Evolutionary conservation across 2,113 vertebrate species (phyloP), one percentile per base, ranked within the genome.

Genomic region (Pachyramphus minor): DNA sequence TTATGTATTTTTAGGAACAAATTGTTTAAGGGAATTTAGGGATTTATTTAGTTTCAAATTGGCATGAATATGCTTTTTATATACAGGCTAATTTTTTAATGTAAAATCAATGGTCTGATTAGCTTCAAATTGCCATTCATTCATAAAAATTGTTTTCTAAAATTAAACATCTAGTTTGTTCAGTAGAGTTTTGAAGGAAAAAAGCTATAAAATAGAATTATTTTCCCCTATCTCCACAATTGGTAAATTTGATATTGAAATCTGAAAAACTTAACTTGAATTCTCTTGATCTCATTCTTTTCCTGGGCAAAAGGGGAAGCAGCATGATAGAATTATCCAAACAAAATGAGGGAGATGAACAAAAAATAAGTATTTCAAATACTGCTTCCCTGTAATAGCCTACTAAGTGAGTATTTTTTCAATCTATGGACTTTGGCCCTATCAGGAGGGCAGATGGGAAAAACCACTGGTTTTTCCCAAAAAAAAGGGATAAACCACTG

Each of bases 1-100:
- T 98, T 98, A 79, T 97, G 94, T 96, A 97, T 96, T 94, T 96
- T 96, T 98, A 97, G 96, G 89, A 97, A 67, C 85, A 98, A 97
- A 96, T 95, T 89, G 76, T 92, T 73, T 87, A 87, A 80, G 67
- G 31, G 62, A 87, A 41, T 93, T 95, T 59, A 44, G 86, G 77
- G 62, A 75, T 90, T 94, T 90, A 68, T 83, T 87, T 91, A 30
- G 60, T 94, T 93, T 89, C 42, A 76, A 66, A 78, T 74, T 92
- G 87, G 41, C 53, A 59, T 45, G 80, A n/a, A 67, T 74, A 93
- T 17, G 58, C 25, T 55, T 96, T 86, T 87, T 78, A 88, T 27
- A 71, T 84, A 55, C 37, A 62, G 35, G 24, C 27, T 60, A 47
- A 66, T 84, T 69, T 84, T 94, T 89, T 83, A 42, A 86, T 6